Evolutionary conservation across 2,113 vertebrate genomes (phyloP).

Genomic region (Saiga tatarica): DNA sequence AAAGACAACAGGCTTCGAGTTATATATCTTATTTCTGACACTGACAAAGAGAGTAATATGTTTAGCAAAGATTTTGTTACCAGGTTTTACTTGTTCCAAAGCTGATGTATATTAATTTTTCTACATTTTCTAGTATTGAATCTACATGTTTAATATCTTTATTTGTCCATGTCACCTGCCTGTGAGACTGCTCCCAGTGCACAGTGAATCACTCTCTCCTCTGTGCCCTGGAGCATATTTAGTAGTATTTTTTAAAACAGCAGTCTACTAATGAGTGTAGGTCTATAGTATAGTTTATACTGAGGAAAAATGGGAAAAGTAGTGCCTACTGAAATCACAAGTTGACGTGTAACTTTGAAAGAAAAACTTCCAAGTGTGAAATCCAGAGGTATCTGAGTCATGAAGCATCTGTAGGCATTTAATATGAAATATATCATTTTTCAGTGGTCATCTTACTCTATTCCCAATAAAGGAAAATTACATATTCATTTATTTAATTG

Average conservation of each 20-base stretch:
- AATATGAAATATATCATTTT: background rate
- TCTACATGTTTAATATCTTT: background rate
- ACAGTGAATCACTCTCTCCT: background rate
- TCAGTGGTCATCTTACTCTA: background rate
- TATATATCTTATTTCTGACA: background rate
- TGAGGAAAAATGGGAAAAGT: background rate
- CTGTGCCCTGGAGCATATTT: background rate
- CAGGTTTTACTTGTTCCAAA: background rate
- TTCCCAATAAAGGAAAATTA: background rate
- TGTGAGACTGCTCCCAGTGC: background rate
- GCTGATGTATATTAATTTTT: background rate
- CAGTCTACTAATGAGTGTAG: background rate
- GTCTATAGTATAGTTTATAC: background rate
- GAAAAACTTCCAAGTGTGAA: background rate
- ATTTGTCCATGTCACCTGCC: background rate
- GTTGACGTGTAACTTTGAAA: background rate
- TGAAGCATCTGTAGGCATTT: background rate
- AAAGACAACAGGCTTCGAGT: background rate
- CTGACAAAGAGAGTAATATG: background rate
- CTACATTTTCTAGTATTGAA: background rate
- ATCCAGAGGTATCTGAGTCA: background rate
- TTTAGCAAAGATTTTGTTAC: background rate
- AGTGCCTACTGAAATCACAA: background rate
- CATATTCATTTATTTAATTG: background rate
- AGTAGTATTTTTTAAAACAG: background rate